These are phyloP conservation scores for Melanotaenia trifasciata DNA, from an alignment of 2,797 vertebrate species.

Conservation along the genomic window DNA sequence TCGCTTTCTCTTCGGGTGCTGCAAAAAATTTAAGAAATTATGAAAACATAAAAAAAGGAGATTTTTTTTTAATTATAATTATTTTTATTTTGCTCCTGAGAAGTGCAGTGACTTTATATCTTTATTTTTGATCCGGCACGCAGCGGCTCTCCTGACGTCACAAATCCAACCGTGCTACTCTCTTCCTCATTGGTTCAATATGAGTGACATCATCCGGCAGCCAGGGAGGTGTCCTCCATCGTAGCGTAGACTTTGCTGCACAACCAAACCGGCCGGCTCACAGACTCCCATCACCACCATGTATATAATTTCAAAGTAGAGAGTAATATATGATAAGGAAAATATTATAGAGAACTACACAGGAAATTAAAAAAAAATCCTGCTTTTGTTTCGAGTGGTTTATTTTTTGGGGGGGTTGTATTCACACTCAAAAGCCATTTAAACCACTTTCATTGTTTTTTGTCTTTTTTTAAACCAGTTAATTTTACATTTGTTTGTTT, in stretches of 20 bases:
- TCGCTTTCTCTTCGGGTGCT: constrained; percentile 63
- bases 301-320: constrained; percentile 86
- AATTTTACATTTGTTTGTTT: constrained; percentile 67
- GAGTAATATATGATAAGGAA: constrained; percentile 86
- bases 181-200: constrained; percentile 54
- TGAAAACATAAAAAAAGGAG: background rate
- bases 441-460: constrained; percentile 61
- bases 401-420: constrained; percentile 48
- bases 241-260: constrained; percentile 55
- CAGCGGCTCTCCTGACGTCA: constrained; percentile 44
- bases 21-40: constrained; percentile 28
- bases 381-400: constrained; percentile 63
- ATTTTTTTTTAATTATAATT: constrained; percentile 17
- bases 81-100: constrained; percentile 65
- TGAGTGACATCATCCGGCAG: constrained; percentile 41
- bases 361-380: constrained; percentile 34
- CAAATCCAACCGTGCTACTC: constrained; percentile 48
- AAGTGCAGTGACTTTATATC: constrained; percentile 73
- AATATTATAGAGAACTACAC: constrained; percentile 75
- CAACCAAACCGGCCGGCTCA: constrained; percentile 66
- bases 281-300: constrained; percentile 73
- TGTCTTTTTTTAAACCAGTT: constrained; percentile 59
- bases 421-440: constrained; percentile 75
- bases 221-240: constrained; percentile 23
- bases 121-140: constrained; percentile 54